Percentiles rank a stretch among this genome's conserved stretches.
Conservation (phyloP, 2,113 vertebrate species). For the Lanius collurio region DNA sequence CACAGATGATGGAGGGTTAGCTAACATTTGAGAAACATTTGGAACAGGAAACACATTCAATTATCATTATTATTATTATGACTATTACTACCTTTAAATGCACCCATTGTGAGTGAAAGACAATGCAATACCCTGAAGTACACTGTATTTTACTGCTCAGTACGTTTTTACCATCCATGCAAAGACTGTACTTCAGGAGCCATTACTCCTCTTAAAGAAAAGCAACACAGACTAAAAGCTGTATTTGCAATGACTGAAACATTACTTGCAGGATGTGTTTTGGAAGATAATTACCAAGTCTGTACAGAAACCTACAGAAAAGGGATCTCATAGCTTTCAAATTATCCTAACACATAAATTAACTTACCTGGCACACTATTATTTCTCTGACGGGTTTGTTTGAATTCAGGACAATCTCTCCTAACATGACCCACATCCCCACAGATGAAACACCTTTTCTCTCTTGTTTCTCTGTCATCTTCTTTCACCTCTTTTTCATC, state of each 20-base stretch:
- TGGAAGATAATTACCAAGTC: background rate
- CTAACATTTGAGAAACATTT: slow-evolving; percentile 42
- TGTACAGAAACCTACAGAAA: background rate
- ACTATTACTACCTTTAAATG: background rate
- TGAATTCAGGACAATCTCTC: slow-evolving; percentile 94
- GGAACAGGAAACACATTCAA: slow-evolving; percentile 24
- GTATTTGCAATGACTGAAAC: background rate
- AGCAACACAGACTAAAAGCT: background rate
- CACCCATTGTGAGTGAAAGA: background rate
- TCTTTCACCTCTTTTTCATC: slow-evolving; percentile 89
- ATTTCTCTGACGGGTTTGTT: slow-evolving; percentile 88
- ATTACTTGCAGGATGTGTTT: background rate
- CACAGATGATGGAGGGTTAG: background rate
- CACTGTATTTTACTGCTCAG: background rate
- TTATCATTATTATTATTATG: background rate
- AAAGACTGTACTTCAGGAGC: background rate
- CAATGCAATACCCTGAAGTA: background rate
- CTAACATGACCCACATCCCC: slow-evolving; percentile 93
- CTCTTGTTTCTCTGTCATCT: slow-evolving; percentile 89
- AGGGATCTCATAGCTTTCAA: background rate
- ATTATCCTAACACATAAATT: background rate
- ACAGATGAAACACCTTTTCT: slow-evolving; percentile 95
- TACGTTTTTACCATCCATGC: background rate
- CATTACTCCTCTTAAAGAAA: background rate
- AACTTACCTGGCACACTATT: slow-evolving; percentile 74